phyloP scores from a whole-genome alignment of 2,113 vertebrate genomes.

The Entomyzon cyanotis region DNA sequence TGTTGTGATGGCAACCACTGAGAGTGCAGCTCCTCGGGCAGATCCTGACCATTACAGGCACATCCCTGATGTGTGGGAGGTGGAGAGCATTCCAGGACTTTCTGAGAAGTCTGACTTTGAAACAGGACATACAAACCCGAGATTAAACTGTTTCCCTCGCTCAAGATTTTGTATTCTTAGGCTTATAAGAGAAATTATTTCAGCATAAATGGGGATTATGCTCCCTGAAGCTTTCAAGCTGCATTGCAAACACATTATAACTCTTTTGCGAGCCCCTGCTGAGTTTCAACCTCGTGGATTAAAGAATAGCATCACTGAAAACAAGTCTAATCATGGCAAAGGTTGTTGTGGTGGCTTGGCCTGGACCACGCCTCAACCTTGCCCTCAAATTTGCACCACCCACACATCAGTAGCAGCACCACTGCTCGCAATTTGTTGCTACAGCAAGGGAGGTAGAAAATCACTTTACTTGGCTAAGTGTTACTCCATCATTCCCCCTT shows the following conservation, averaged over 20 bases:
- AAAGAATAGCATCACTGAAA: neutral
- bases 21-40: neutral
- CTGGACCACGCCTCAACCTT: neutral
- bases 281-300: neutral
- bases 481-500: neutral
- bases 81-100: neutral
- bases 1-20: neutral
- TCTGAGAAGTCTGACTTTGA: neutral
- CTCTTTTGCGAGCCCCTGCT: neutral
- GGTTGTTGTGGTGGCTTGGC: neutral
- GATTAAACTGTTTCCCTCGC: neutral
- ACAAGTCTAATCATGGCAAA: neutral
- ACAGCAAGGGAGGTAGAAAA: neutral
- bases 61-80: neutral
- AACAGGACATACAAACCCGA: neutral
- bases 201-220: neutral
- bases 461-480: neutral
- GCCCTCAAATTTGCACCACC: neutral
- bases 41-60: neutral
- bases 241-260: neutral
- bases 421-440: neutral
- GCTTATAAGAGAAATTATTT: neutral
- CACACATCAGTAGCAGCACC: fast-evolving
- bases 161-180: neutral
- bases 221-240: neutral